Evolutionary conservation across 2,888 invertebrate genomes (phyloP).

Genomic region (Sesia bembeciformis): DNA sequence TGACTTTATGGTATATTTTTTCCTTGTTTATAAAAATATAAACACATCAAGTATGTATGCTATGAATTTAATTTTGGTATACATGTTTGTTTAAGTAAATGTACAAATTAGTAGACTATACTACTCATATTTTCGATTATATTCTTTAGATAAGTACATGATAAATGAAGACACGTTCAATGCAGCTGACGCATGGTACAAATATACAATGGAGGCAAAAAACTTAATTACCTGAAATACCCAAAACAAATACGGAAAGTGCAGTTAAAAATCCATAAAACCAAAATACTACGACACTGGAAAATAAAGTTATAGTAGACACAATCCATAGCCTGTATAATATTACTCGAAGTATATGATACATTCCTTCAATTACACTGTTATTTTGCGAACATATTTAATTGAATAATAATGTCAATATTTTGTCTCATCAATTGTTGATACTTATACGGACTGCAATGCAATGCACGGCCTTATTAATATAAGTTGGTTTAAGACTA

Average conservation of each 20-base stretch:
- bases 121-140: no score
- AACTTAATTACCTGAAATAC: conserved; percentile 77
- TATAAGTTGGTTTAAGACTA: no score
- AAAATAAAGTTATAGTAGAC: conserved; percentile 81
- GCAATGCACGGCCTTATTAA: no score
- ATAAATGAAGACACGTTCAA: no score
- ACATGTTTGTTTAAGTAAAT: neutral
- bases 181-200: neutral
- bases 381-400: no score
- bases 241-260: conserved; percentile 79
- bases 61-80: neutral
- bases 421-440: no score
- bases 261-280: conserved; percentile 86
- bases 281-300: conserved; percentile 87
- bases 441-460: no score
- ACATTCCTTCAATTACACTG: conserved; percentile 24
- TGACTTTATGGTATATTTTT: neutral
- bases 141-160: no score
- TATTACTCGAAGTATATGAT: conserved; percentile 65
- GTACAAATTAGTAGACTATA: no score
- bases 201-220: neutral
- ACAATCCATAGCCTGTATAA: conserved; percentile 85
- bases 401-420: no score
- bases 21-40: neutral
- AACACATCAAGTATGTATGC: neutral